Conservation (phyloP, 64 coral and sea anemone genomes). For the Acropora yongei region DNA sequence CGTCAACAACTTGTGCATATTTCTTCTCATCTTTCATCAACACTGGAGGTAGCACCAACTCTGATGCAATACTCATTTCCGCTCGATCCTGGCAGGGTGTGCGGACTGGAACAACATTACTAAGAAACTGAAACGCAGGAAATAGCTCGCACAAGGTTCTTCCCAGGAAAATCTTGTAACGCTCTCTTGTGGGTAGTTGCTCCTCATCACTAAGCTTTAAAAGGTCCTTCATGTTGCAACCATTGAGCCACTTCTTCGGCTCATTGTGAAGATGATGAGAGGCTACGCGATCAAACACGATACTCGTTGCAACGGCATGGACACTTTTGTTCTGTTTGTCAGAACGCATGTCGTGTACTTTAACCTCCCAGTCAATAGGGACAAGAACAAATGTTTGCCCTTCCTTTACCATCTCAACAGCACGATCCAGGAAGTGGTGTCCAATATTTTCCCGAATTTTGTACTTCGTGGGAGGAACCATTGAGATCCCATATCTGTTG, state of each 20-base stretch:
- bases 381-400: conserved; percentile 60
- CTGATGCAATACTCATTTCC: conserved; percentile 34
- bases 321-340: not conserved
- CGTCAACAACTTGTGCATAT: conserved; percentile 41
- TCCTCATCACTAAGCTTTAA: conserved; percentile 28
- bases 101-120: too few species aligned
- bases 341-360: conserved; percentile 53
- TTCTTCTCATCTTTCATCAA: conserved; percentile 8
- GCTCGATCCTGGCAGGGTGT: not conserved
- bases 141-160: too few species aligned
- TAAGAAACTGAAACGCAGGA: too few species aligned
- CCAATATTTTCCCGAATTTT: conserved; percentile 55
- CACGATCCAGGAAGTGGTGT: conserved; percentile 49
- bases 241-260: conserved; percentile 31
- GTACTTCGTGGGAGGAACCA: conserved; percentile 30
- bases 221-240: conserved; percentile 30
- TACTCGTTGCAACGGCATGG: not conserved
- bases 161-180: too few species aligned
- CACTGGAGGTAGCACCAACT: conserved; percentile 45
- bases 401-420: conserved; percentile 9
- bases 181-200: not conserved
- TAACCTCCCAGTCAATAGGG: conserved; percentile 63
- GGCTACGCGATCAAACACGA: conserved; percentile 29
- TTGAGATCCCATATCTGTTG: conserved; percentile 50
- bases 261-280: conserved; percentile 30